Evolutionary conservation across 2,888 invertebrate species (phyloP).

Genomic region (Archaeoteleia sp.): DNA sequence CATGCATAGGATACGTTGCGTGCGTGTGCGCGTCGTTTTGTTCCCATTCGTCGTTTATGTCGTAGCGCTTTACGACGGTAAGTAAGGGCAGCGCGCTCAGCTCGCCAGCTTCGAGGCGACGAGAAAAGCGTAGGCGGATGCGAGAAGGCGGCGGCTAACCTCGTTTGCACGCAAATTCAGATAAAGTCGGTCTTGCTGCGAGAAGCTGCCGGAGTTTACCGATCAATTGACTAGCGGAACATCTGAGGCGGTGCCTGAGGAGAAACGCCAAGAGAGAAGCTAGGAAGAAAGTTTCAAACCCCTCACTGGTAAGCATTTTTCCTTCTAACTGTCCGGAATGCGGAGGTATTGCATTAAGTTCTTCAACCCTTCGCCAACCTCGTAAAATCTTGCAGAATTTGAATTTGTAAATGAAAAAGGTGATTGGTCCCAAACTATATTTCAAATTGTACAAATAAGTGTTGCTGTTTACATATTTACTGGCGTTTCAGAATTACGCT

Average conservation of each 20-base stretch:
- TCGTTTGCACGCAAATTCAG: slow-evolving; percentile 63
- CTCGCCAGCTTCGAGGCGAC: background rate
- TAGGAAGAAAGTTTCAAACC: background rate
- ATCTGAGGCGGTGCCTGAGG: background rate
- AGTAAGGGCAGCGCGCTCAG: background rate
- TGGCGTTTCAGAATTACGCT: too few relatives aligned
- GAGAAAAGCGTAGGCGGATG: too few relatives aligned
- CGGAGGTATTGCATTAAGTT: background rate
- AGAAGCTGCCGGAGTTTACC: slow-evolving; percentile 42
- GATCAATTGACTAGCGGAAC: slow-evolving; percentile 50
- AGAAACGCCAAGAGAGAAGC: background rate
- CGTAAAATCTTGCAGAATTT: background rate
- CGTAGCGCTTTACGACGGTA: slow-evolving; percentile 47
- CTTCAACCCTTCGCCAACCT: background rate
- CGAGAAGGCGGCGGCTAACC: slow-evolving; percentile 59
- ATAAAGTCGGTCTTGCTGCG: slow-evolving; percentile 45
- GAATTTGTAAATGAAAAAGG: background rate
- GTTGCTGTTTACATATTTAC: too few relatives aligned
- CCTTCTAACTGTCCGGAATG: background rate
- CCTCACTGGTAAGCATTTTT: background rate
- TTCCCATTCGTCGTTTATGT: slow-evolving; percentile 49
- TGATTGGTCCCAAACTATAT: background rate
- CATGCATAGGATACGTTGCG: background rate
- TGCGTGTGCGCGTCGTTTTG: slow-evolving; percentile 4
- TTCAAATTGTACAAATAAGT: background rate